These are phyloP conservation scores for Melitaea athalia DNA, from an alignment of 2,888 invertebrate species.

Conservation along the genomic window DNA sequence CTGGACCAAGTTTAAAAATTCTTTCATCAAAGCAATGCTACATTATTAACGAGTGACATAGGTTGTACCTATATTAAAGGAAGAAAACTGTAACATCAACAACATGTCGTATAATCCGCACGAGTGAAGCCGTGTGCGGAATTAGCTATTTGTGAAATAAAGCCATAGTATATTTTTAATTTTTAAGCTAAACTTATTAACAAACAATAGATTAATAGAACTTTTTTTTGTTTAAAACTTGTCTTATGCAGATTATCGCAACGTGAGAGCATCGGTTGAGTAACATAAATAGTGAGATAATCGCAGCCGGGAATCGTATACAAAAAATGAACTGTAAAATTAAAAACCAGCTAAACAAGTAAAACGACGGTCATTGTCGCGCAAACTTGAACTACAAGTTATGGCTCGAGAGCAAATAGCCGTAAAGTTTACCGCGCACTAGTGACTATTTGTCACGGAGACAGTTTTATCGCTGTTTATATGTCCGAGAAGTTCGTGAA, in stretches of 20 bases:
- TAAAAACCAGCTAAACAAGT: slow-evolving; percentile 63
- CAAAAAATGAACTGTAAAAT: slow-evolving; percentile 51
- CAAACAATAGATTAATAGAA: not conserved
- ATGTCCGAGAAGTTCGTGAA: not conserved
- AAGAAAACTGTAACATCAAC: too few relatives aligned
- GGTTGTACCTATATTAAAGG: too few relatives aligned
- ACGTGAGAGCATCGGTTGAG: not conserved
- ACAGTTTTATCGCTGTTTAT: slow-evolving; percentile 10
- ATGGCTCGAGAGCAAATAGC: slow-evolving; percentile 26
- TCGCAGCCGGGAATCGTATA: slow-evolving; percentile 10
- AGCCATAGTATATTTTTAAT: too few relatives aligned
- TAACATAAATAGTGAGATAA: slow-evolving; percentile 21
- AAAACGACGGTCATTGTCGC: slow-evolving; percentile 68
- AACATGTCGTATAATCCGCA: too few relatives aligned
- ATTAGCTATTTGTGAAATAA: too few relatives aligned
- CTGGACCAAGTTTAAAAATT: too few relatives aligned
- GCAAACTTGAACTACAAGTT: slow-evolving; percentile 51
- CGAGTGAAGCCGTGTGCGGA: too few relatives aligned
- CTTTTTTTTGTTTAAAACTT: not conserved
- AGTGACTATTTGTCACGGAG: slow-evolving; percentile 17
- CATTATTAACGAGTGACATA: too few relatives aligned
- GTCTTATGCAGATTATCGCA: slow-evolving; percentile 4
- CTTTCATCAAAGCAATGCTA: too few relatives aligned
- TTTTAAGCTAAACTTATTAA: not conserved
- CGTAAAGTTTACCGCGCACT: slow-evolving; percentile 23